phyloP scores from a whole-genome alignment of 2,888 invertebrate genomes.

The Meiosimyza platycephala region DNA sequence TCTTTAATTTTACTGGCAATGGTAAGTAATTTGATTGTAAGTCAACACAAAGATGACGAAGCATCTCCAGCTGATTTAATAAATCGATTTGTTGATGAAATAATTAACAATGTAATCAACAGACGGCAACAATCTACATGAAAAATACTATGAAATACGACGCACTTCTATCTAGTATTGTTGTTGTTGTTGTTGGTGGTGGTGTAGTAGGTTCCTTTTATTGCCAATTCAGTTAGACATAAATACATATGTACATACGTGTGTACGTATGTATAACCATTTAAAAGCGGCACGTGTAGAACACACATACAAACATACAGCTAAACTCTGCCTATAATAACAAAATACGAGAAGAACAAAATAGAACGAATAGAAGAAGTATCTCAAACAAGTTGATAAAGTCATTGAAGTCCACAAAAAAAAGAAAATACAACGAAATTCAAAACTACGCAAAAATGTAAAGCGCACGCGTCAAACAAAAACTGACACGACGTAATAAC shows the following conservation, averaged over 20 bases:
- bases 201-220: conserved; percentile 8
- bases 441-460: conserved; percentile 41
- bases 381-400: too few species aligned
- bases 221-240: conserved; percentile 13
- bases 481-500: background rate
- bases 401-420: background rate
- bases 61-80: conserved; percentile 33
- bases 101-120: conserved; percentile 23
- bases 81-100: conserved; percentile 28
- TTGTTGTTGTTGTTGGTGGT: conserved; percentile 21
- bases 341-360: background rate
- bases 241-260: background rate
- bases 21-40: too few species aligned
- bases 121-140: background rate
- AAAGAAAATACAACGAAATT: background rate
- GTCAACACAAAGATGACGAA: background rate
- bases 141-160: background rate
- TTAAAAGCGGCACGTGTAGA: background rate
- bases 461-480: conserved; percentile 35
- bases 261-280: background rate
- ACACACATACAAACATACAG: background rate
- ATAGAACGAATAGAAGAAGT: background rate
- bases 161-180: background rate
- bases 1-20: too few species aligned
- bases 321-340: background rate